Conservation (phyloP, 1,140 invertebrate species). For the Lordiphosa mommai region DNA sequence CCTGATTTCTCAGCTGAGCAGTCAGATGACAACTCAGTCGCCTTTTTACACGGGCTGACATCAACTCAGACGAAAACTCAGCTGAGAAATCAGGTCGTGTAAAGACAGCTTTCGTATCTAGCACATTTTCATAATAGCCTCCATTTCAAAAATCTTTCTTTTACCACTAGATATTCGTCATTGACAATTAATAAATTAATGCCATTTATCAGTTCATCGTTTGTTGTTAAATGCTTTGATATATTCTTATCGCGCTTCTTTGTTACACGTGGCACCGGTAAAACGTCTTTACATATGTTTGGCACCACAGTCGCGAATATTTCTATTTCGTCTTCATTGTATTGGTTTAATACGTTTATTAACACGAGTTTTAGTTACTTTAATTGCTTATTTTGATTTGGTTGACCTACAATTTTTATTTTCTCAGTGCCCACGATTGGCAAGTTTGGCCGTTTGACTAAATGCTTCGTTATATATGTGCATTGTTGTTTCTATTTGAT, state of each 20-base stretch:
- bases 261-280: background rate
- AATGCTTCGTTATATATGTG: background rate
- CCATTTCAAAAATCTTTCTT: background rate
- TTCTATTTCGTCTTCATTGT: background rate
- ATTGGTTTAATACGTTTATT: background rate
- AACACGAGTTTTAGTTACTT: background rate
- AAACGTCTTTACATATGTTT: background rate
- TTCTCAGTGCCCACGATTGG: background rate
- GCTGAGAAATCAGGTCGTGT: too few relatives aligned
- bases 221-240: background rate
- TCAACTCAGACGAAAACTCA: too few relatives aligned
- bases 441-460: background rate
- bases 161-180: too few relatives aligned
- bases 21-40: too few relatives aligned
- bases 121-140: background rate
- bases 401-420: background rate
- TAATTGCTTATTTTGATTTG: slow-evolving; percentile 2
- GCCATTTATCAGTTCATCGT: background rate
- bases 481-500: background rate
- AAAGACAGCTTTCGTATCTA: too few relatives aligned
- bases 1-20: too few relatives aligned
- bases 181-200: background rate
- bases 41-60: too few relatives aligned
- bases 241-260: background rate
- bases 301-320: background rate